Evolutionary conservation across 2,797 vertebrate species (phyloP), one percentile per base, ranked within the genome.

Genomic region (Pelobates cultripes): DNA sequence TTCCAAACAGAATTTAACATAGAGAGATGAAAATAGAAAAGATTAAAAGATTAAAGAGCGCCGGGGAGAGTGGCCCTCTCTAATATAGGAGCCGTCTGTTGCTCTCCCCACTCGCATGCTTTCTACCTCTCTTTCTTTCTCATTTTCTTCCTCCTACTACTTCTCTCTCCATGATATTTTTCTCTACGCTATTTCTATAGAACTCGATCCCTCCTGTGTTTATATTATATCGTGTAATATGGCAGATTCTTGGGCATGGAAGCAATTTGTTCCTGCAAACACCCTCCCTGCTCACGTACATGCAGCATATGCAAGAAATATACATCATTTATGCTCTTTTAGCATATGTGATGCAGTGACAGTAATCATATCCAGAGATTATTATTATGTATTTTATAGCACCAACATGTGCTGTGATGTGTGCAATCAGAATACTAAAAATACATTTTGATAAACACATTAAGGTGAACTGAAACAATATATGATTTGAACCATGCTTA

Each of bases 11-110:
- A 84, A 80, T 79, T 75, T 77, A 80, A 70, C 40, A 51, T 57
- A 45, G n/a, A 79, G 45, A 66, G 82, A 84, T 84, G 75, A 84
- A 84, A 84, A 84, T 84, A 84, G 82, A 84, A 84, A 84, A 84
- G 82, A 84, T 84, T 84, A 84, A 84, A 84, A 84, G 82, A 84
- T 84, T 84, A 84, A 79, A 76, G 77, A 77, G 69, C 79, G 77
- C 77, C 72, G 73, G 67, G 78, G 66, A 75, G 77, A 80, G 77
- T 75, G 77, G 77, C 73, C 82, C 77, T 79, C 81, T 78, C 67
- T 76, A 74, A 76, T 79, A 72, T 72, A 76, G 68, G 60, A 64
- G 82, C 73, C 57, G 68, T 79, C 77, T 79, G 82, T 73, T 84
- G 41, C 68, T 70, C 68, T 76, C 57, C 10, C 53, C 70, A 44